Evolutionary conservation across 92 coral and sea anemone species (phyloP).

Genomic region (Epizoanthus stellaris): DNA sequence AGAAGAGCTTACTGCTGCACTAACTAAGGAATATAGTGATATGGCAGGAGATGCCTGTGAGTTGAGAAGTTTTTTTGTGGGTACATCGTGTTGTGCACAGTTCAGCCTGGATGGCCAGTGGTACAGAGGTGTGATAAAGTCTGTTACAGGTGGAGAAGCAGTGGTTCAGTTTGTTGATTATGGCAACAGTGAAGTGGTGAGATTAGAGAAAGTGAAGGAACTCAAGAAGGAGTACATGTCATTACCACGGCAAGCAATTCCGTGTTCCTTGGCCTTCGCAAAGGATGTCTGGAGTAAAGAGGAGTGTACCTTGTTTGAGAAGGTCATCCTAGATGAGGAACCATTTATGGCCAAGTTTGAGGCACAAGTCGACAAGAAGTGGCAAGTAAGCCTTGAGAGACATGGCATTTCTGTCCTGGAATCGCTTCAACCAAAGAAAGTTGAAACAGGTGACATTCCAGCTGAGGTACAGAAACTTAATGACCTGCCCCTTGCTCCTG

Average conservation of each 20-base stretch:
- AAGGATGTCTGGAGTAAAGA: constrained; percentile 23
- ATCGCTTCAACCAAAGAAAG: constrained; percentile 39
- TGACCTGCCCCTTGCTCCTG: constrained; percentile 36
- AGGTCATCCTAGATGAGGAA: constrained; percentile 40
- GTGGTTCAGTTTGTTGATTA: constrained; percentile 69
- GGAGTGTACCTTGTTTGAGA: constrained; percentile 47
- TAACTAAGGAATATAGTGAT: constrained; percentile 34
- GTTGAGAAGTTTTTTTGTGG: constrained; percentile 43
- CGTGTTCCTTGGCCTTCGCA: constrained; percentile 36
- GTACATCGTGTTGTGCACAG: constrained; percentile 61
- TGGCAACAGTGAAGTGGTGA: constrained; percentile 72
- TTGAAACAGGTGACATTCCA: background rate
- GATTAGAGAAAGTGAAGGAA: constrained; percentile 15
- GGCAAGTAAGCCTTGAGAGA: constrained; percentile 42
- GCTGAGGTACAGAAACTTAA: constrained; percentile 9
- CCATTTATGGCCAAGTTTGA: constrained; percentile 26
- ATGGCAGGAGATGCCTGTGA: constrained; percentile 16
- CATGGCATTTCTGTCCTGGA: constrained; percentile 59
- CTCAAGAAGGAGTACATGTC: constrained; percentile 38
- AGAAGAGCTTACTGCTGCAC: constrained; percentile 20
- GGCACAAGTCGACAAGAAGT: constrained; percentile 7
- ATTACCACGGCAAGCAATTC: constrained; percentile 43
- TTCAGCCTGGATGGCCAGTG: constrained; percentile 74
- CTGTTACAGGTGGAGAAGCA: constrained; percentile 40
- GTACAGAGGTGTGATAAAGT: constrained; percentile 80